Conservation (phyloP, 2,113 vertebrate genomes). For the Corythornis cristatus region DNA sequence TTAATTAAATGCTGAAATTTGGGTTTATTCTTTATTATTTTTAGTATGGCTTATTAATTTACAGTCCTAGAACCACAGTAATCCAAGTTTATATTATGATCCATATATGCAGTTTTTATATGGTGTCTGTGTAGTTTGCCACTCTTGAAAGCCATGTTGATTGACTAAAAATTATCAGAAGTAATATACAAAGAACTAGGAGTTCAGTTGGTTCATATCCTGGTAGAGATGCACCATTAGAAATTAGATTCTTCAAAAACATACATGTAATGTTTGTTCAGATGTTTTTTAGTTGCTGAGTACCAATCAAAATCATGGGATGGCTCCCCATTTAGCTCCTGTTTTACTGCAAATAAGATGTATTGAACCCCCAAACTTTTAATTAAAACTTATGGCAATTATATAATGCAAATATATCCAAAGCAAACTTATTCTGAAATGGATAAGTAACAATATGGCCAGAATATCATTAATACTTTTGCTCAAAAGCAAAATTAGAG, state of each 20-base stretch:
- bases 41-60: background rate
- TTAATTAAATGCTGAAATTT: background rate
- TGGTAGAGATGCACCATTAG: background rate
- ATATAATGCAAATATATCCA: background rate
- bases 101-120: background rate
- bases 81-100: background rate
- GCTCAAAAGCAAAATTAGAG: background rate
- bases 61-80: background rate
- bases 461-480: slow-evolving; percentile 21
- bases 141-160: background rate
- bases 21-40: background rate
- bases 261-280: background rate
- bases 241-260: background rate
- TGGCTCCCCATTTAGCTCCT: slow-evolving; percentile 24
- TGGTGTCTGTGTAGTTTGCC: background rate
- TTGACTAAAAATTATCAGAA: background rate
- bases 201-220: slow-evolving; percentile 19
- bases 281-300: slow-evolving; percentile 10
- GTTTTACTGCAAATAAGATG: slow-evolving; percentile 8
- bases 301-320: background rate
- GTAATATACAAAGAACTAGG: background rate
- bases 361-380: background rate
- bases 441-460: background rate
- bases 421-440: slow-evolving; percentile 22
- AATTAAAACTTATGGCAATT: slow-evolving; percentile 20